Evolutionary conservation across 35 echinoderm and acorn worm species (phyloP).

Genomic region (Strongylocentrotus purpuratus): DNA sequence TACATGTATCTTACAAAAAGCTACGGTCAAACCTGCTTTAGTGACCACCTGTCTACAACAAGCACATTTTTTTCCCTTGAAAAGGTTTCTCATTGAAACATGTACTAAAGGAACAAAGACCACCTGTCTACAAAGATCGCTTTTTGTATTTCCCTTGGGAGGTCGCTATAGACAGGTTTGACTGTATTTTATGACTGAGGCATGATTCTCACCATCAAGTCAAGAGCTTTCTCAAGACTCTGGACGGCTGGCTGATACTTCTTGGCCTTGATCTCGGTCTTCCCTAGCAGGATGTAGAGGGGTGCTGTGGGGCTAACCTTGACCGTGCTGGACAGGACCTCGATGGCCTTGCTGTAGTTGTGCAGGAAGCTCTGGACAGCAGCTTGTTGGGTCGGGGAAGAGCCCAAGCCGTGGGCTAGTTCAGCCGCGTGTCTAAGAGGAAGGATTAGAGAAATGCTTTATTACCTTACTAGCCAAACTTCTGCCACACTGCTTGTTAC

Average conservation of each 20-base stretch:
- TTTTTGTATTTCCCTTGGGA: too few species aligned
- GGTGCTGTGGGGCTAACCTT: constrained; percentile 84
- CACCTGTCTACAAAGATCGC: too few species aligned
- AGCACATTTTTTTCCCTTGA: too few species aligned
- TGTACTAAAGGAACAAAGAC: too few species aligned
- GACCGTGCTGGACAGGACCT: constrained; percentile 68
- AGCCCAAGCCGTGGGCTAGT: constrained; percentile 89
- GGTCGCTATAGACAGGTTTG: too few species aligned
- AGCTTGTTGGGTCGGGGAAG: constrained; percentile 93
- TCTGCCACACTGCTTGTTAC: too few species aligned
- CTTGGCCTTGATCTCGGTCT: constrained; percentile 99
- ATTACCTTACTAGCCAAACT: too few species aligned
- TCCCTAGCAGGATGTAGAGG: constrained; percentile 93
- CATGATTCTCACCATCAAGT: constrained; percentile 80
- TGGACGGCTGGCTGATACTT: constrained; percentile 77
- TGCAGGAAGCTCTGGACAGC: constrained; percentile 96
- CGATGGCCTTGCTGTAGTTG: constrained; percentile 91
- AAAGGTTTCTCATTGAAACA: too few species aligned
- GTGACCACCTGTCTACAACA: too few species aligned
- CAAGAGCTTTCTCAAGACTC: constrained; percentile 93
- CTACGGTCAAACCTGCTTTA: too few species aligned
- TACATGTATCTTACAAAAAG: too few species aligned
- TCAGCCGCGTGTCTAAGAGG: constrained; percentile 88
- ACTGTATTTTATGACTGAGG: too few species aligned
- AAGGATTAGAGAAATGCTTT: background rate